Base-by-base conservation (phyloP, 2,113 vertebrate species). In the Leucopsar rothschildi region DNA sequence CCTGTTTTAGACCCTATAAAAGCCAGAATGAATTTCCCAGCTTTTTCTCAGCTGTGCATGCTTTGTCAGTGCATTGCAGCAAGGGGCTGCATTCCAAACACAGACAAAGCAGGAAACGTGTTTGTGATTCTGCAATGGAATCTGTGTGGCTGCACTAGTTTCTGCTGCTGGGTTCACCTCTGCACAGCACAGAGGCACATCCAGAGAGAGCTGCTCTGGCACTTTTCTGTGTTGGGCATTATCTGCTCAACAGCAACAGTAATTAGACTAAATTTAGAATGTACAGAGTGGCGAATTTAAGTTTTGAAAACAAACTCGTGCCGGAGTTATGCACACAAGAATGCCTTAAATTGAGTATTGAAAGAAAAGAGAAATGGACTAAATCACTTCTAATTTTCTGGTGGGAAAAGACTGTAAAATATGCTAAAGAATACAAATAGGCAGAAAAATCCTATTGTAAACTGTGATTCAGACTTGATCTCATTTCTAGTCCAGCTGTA, bases 401-500 rank as follows among this genome's bases (percentile, higher is more conserved):
- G 22, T 31, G 50, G 10, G 27, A 47, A 68, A 73, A 21, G 13
- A 37, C 47, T 61, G 20, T 75, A 80, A 94, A 95, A 90, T 93
- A 90, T 86, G 87, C 68, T 94, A 75, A 90, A 73, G 39, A 64
- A 83, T 80, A 55, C 57, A 80, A 90, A 82, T 15, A 80, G 35
- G 47, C 56, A 86, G 57, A 90, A 84, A 83, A 92, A 80, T 59
- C 8, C 5, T 16, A 37, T 88, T 89, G 77, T 82, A 64, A 79
- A 20, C 56, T 39, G 45, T 14, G 25, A 66, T 92, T 97, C 89
- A 92, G 82, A 91, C 82, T 80, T 53, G 35, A 90, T 91, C 72
- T 95, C 61, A 92, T 96, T 96, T 95, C 91, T 92, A 55, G 63
- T 91, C 92, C 96, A 97, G 93, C 90, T 97, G 96, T 79, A 96